phyloP scores from a whole-genome alignment of 2,113 vertebrate species.

The Tupaia chinensis region DNA sequence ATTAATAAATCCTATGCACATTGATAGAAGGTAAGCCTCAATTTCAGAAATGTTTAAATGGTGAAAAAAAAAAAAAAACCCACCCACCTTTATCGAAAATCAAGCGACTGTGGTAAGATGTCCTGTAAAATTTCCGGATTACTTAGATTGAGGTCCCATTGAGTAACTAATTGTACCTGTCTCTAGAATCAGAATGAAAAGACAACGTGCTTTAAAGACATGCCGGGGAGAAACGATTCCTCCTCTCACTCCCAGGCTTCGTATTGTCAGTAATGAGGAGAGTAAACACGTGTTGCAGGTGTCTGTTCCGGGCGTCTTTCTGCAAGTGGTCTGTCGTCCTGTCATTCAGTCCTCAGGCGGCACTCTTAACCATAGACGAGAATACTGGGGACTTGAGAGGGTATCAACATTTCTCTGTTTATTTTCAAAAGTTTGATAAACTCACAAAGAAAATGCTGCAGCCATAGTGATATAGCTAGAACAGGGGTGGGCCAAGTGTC shows the following conservation, averaged over 20 bases:
- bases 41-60: background rate
- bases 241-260: background rate
- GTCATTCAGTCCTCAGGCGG: fast-evolving
- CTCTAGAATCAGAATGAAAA: background rate
- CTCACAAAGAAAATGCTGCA: background rate
- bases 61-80: background rate
- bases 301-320: background rate
- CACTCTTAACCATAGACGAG: background rate
- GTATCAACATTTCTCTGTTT: background rate
- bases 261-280: fast-evolving
- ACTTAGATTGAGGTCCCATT: no score
- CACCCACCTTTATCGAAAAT: no score
- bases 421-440: background rate
- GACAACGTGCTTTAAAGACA: fast-evolving
- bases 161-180: background rate
- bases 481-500: background rate
- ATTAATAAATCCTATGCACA: background rate
- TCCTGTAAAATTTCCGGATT: background rate
- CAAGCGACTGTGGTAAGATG: background rate
- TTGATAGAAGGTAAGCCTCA: background rate
- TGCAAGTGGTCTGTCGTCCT: fast-evolving
- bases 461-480: background rate
- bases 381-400: background rate
- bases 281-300: fast-evolving
- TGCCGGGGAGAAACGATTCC: no score